Conservation (phyloP, 2,113 vertebrate species). For the Brachypteracias leptosomus region DNA sequence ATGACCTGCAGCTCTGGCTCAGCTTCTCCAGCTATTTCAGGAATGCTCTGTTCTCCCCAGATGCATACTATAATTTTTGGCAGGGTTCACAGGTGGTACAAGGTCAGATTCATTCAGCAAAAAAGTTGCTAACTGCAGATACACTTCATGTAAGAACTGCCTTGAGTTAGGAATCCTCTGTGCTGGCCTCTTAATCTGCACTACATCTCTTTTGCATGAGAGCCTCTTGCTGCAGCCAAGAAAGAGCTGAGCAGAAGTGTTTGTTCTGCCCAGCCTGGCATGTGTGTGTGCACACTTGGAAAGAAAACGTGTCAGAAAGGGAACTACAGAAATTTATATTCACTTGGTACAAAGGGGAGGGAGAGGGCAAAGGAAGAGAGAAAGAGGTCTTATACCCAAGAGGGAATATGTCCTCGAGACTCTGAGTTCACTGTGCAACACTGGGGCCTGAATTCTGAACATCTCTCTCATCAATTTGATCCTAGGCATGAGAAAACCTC, state of each 20-base stretch:
- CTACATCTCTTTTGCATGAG: not conserved
- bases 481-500: not conserved
- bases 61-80: not conserved
- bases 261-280: not conserved
- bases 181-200: not conserved
- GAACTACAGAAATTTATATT: not conserved
- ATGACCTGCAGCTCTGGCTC: not conserved
- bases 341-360: not conserved
- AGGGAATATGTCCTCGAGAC: not conserved
- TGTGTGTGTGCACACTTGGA: not conserved
- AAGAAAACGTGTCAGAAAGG: not conserved
- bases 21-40: not conserved
- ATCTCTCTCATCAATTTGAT: not conserved
- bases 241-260: not conserved
- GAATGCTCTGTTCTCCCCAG: not conserved
- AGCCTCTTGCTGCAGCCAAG: not conserved
- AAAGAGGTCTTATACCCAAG: not conserved
- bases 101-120: not conserved
- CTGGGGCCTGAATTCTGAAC: not conserved
- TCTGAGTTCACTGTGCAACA: not conserved
- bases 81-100: not conserved
- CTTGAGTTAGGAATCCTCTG: not conserved
- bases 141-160: not conserved
- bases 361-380: not conserved
- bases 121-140: not conserved